phyloP scores from a whole-genome alignment of 2,113 vertebrate genomes.

The Pleuronectes platessa region DNA sequence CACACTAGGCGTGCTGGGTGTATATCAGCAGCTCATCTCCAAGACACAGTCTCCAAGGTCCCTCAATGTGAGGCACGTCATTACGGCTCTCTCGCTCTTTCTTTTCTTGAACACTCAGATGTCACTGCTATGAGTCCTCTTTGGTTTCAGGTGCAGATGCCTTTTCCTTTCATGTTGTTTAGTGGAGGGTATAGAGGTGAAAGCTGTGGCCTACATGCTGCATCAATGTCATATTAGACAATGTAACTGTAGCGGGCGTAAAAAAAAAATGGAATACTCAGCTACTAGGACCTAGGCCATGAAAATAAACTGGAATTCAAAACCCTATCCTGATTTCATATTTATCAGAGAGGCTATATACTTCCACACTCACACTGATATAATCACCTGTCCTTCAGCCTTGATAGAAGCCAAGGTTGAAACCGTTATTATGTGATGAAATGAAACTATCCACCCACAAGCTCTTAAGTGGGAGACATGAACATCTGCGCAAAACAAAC shows the following conservation, averaged over 20 bases:
- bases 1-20: constrained; percentile 62
- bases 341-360: not conserved
- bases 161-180: constrained; percentile 30
- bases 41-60: constrained; percentile 76
- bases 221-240: constrained; percentile 33
- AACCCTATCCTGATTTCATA: not conserved
- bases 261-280: constrained; percentile 14
- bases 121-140: constrained; percentile 37
- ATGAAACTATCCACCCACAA: too few relatives aligned
- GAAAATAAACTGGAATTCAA: not conserved
- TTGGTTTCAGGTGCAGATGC: constrained; percentile 30
- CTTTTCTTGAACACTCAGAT: constrained; percentile 38
- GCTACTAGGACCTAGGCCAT: not conserved
- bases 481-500: not conserved
- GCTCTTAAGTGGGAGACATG: not conserved
- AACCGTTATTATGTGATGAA: not conserved
- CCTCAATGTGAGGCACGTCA: constrained; percentile 72
- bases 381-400: constrained; percentile 10
- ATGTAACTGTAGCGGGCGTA: not conserved
- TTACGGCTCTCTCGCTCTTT: constrained; percentile 47
- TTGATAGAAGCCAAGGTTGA: not conserved
- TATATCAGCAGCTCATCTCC: constrained; percentile 73
- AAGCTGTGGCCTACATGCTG: constrained; percentile 11
- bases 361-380: not conserved
- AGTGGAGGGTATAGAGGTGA: constrained; percentile 8